Evolutionary conservation across 2,888 invertebrate genomes (phyloP).

Genomic region (Lucinisca nassula): DNA sequence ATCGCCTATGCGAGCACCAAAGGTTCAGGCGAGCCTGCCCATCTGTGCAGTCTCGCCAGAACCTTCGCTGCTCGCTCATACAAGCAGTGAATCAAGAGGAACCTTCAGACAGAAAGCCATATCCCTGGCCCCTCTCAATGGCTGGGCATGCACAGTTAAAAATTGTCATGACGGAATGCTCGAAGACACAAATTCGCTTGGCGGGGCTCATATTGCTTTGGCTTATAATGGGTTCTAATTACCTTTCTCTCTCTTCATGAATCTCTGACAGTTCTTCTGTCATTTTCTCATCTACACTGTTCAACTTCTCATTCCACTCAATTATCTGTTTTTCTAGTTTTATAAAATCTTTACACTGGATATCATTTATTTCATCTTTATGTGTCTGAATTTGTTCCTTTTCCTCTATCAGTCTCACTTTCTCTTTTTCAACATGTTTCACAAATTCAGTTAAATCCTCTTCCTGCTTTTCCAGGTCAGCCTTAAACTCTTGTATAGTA

Average conservation of each 20-base stretch:
- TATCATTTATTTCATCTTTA: slow-evolving; percentile 44
- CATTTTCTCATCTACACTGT: slow-evolving; percentile 69
- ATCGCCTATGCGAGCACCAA: no score
- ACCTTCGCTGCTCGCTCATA: no score
- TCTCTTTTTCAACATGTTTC: slow-evolving; percentile 46
- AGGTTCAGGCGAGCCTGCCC: no score
- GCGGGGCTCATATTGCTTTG: no score
- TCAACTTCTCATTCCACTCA: slow-evolving; percentile 75
- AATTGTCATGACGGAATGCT: no score
- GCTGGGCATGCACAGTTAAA: no score
- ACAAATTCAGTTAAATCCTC: slow-evolving; percentile 49
- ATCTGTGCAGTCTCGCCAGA: no score
- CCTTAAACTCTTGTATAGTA: slow-evolving; percentile 48
- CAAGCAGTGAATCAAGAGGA: no score
- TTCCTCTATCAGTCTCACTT: slow-evolving; percentile 32
- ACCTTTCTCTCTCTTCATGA: slow-evolving; percentile 79
- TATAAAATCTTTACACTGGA: slow-evolving; percentile 54
- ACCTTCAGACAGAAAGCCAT: no score
- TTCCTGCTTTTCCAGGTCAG: slow-evolving; percentile 53
- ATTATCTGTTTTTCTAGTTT: slow-evolving; percentile 67
- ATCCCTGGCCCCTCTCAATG: no score
- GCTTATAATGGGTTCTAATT: no score
- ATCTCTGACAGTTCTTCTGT: slow-evolving; percentile 73
- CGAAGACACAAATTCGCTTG: no score
- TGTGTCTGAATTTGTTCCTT: slow-evolving; percentile 59